Evolutionary conservation across 2,797 vertebrate genomes (phyloP).

Genomic region (Huso huso): DNA sequence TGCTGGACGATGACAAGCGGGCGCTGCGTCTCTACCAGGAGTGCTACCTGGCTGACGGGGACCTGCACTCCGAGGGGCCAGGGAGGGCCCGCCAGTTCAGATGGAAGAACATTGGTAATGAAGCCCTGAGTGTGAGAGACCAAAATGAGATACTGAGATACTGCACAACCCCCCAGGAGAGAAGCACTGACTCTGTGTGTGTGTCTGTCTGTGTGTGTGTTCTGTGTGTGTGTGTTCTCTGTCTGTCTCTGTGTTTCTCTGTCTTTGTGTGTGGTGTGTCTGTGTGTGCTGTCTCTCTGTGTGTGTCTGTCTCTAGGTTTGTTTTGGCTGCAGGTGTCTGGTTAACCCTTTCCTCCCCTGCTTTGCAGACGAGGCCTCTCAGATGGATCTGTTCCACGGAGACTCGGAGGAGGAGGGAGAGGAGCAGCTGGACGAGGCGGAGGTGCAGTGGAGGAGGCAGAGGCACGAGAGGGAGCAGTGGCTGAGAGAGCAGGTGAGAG

Average conservation of each 20-base stretch:
- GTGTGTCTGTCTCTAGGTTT: no score
- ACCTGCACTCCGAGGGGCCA: conserved; percentile 88
- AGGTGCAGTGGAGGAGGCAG: conserved; percentile 79
- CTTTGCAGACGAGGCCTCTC: conserved; percentile 68
- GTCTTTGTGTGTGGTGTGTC: no score
- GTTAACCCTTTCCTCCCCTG: conserved; percentile 2
- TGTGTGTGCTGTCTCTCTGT: no score
- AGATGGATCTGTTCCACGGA: conserved; percentile 54
- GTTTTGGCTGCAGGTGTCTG: neutral
- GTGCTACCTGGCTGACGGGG: conserved; percentile 82
- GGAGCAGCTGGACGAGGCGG: conserved; percentile 68
- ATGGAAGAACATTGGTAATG: conserved; percentile 83
- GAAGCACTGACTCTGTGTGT: no score
- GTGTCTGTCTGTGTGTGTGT: no score
- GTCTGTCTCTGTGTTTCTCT: no score
- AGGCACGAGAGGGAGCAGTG: conserved; percentile 87
- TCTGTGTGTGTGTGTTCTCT: no score
- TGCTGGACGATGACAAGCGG: conserved; percentile 88
- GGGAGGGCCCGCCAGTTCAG: conserved; percentile 84
- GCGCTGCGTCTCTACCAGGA: conserved; percentile 88
- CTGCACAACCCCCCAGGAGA: no score
- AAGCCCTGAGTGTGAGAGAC: neutral
- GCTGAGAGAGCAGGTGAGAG: conserved; percentile 82
- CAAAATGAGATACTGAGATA: no score
- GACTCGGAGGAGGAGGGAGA: conserved; percentile 68